Evolutionary conservation across 2,888 invertebrate species (phyloP).

Genomic region (Scaptomyza reducta): DNA sequence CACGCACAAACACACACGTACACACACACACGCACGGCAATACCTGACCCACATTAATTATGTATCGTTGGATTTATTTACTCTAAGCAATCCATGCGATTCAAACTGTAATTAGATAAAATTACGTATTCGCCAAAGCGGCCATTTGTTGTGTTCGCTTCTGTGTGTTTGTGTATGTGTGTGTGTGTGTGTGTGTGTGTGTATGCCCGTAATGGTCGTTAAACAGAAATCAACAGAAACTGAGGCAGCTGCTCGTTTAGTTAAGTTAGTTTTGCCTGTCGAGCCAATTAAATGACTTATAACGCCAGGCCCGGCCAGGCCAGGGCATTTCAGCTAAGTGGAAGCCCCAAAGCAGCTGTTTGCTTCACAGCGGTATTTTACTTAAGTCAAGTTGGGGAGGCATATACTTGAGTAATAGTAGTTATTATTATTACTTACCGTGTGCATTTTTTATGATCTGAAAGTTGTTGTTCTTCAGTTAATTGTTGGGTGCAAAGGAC

Average conservation of each 20-base stretch:
- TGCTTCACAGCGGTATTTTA: conserved; percentile 28
- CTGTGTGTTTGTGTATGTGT: not conserved
- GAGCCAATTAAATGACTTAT: conserved; percentile 28
- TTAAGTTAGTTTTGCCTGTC: not conserved
- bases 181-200: conserved; percentile 10
- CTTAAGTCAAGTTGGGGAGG: not conserved
- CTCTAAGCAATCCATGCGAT: conserved; percentile 23
- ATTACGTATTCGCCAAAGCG: conserved; percentile 31
- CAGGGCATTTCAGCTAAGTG: not conserved
- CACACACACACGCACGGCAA: not conserved
- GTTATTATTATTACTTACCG: conserved; percentile 24
- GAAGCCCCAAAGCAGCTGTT: conserved; percentile 50
- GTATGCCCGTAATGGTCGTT: conserved; percentile 48
- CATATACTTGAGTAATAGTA: not conserved
- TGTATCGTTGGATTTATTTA: conserved; percentile 21
- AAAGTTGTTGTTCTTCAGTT: conserved; percentile 8
- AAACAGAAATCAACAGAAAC: conserved; percentile 39
- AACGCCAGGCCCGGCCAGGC: conserved; percentile 15
- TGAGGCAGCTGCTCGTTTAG: conserved; percentile 12
- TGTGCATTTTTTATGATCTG: conserved; percentile 13
- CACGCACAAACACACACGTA: not conserved
- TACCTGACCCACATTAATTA: conserved; percentile 17
- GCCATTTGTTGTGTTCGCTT: conserved; percentile 7
- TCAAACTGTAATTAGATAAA: conserved; percentile 34
- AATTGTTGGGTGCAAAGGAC: conserved; percentile 15